Base-by-base conservation (phyloP, 2,113 vertebrate species). In the Indicator maculatus region DNA sequence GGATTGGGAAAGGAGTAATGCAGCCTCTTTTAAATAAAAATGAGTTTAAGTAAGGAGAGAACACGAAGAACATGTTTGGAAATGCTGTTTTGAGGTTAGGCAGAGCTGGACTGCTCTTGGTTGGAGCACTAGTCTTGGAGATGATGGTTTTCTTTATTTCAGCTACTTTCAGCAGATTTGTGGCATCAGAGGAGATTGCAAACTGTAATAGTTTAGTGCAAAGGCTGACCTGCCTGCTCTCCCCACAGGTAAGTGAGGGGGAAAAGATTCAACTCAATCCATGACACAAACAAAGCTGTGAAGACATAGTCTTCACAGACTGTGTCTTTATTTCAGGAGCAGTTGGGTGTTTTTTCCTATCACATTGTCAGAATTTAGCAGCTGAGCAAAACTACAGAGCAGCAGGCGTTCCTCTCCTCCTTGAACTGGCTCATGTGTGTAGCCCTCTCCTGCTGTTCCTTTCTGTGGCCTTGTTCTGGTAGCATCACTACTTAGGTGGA, bases 351-450 rank as follows among this genome's bases (percentile, higher is more conserved):
- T 6, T 73, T 66, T 86, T 80, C 9, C 60, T 73, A 12, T 70
- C 53, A n/a, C 16, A 7, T 16, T 50, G 5, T 65, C 55, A 61
- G 60, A 71, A 74, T 63, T 77, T 64, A 83, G n/a, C 16, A 88
- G 18, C 38, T 73, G 39, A 14, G 38, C 88, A 53, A 67, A 77
- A 31, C 11, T 45, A 11, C 13, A 77, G 45, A 45, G 36, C 50
- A 63, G 21, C 28, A 64, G 15, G 33, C 50, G 9, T 71, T 74
- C 26, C 18, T 65, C 19, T 59, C 3, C 11, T 28, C 4, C 5
- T 73, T 14, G 11, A 1, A 0, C 31, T 70, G 39, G 67, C 20
- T 63, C 16, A 26, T 0, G 4, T 21, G 16, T 41, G 28, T 55
- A 73, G 23, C 50, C 26, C 9, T 33, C 28, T 70, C n/a, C 47